phyloP scores from a whole-genome alignment of 1,140 invertebrate species.

The Globodera ellingtonae region DNA sequence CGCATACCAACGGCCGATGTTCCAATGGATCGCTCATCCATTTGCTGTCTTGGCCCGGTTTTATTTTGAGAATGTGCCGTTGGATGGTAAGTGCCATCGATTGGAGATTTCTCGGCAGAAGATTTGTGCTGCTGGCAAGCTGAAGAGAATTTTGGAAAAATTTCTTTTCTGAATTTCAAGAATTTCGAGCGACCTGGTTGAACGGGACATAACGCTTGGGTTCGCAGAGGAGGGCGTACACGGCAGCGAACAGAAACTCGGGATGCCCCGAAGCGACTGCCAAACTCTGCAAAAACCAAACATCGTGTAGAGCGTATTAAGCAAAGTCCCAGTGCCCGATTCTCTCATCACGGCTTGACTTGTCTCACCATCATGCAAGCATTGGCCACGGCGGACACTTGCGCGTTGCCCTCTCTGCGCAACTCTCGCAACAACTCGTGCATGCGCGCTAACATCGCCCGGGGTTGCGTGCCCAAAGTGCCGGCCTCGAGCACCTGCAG shows the following conservation, averaged over 20 bases:
- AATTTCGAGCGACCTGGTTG: constrained; percentile 27
- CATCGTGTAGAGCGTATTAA: neutral
- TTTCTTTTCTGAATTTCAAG: neutral
- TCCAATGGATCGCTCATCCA: constrained; percentile 10
- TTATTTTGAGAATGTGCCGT: neutral
- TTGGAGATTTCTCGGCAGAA: constrained; percentile 22
- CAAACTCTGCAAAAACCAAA: constrained; percentile 31
- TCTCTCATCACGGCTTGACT: too few species aligned
- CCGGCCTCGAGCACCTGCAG: constrained; percentile 55
- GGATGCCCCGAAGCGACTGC: constrained; percentile 49
- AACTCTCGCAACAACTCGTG: constrained; percentile 45
- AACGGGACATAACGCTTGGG: constrained; percentile 48
- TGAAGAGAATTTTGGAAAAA: neutral
- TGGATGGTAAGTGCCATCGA: constrained; percentile 1
- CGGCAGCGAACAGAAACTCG: constrained; percentile 51
- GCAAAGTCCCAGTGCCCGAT: too few species aligned
- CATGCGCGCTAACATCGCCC: constrained; percentile 48
- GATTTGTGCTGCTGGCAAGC: neutral
- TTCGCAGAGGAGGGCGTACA: constrained; percentile 47
- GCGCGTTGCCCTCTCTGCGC: constrained; percentile 47
- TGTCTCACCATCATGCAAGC: constrained; percentile 43
- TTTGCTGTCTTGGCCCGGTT: neutral
- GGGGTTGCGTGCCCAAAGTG: constrained; percentile 45
- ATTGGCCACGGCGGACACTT: constrained; percentile 46
- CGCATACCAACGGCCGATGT: constrained; percentile 23